Evolutionary conservation across 2,113 vertebrate genomes (phyloP).

Genomic region (Erythrocebus patas): DNA sequence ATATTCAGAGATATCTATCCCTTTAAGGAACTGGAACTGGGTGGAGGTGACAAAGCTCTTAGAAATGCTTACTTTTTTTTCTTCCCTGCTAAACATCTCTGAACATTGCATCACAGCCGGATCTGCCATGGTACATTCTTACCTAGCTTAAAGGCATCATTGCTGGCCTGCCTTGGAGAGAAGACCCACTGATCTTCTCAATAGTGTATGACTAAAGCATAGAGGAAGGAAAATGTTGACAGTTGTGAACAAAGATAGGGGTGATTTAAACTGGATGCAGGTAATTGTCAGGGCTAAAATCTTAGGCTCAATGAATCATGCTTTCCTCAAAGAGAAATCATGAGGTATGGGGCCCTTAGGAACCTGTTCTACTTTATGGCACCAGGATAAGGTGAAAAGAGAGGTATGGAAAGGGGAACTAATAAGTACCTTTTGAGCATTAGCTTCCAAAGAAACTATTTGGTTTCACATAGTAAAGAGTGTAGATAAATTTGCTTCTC

Average conservation of each 20-base stretch:
- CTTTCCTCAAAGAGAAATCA: conserved; percentile 26
- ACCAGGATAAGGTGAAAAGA: background rate
- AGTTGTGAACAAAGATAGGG: conserved; percentile 23
- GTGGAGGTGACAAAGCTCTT: background rate
- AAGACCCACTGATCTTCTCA: background rate
- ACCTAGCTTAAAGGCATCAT: background rate
- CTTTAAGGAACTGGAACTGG: background rate
- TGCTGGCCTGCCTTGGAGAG: background rate
- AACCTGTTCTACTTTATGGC: background rate
- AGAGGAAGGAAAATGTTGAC: background rate
- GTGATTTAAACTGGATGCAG: background rate
- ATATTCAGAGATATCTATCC: background rate
- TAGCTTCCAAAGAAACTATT: background rate
- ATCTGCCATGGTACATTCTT: background rate
- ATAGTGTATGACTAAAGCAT: background rate
- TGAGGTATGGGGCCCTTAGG: background rate
- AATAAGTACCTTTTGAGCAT: background rate
- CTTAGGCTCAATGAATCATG: background rate
- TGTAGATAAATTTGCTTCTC: background rate
- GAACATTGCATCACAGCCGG: background rate
- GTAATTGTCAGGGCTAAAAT: background rate
- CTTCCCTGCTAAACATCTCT: background rate
- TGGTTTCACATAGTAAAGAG: background rate
- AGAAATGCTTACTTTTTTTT: conserved; percentile 18
- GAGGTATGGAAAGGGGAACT: background rate